Conservation (phyloP, 2,888 invertebrate genomes). For the Micoletzkya japonica region DNA sequence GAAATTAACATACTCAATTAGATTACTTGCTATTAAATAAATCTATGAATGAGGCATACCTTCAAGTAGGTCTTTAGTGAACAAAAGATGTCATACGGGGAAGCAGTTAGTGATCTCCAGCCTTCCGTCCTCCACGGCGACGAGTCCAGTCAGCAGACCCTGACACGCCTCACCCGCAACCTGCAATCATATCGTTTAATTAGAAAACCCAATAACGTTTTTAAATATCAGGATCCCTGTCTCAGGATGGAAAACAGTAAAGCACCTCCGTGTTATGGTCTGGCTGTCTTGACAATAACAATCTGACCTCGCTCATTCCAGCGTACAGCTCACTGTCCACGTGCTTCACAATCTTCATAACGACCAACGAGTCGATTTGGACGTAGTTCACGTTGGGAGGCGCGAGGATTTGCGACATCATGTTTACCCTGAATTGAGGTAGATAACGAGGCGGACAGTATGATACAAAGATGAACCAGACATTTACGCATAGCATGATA, state of each 20-base stretch:
- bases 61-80: background rate
- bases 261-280: too few species aligned
- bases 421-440: too few species aligned
- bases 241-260: too few species aligned
- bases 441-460: too few species aligned
- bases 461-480: background rate
- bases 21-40: background rate
- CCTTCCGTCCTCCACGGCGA: conserved; percentile 57
- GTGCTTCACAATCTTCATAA: conserved; percentile 63
- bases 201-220: background rate
- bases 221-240: too few species aligned
- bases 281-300: too few species aligned
- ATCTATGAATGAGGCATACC: background rate
- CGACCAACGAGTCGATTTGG: conserved; percentile 59
- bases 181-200: conserved; percentile 29
- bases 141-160: conserved; percentile 62
- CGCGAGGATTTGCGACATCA: conserved; percentile 30
- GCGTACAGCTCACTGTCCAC: conserved; percentile 62
- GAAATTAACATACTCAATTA: background rate
- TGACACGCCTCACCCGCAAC: conserved; percentile 61
- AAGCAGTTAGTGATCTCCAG: conserved; percentile 64
- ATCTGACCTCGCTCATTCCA: conserved; percentile 57
- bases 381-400: conserved; percentile 51
- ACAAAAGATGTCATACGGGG: conserved; percentile 34
- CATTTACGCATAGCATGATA: background rate